Percentiles rank a stretch among this genome's conserved stretches.
Evolutionary conservation across 2,113 vertebrate species (phyloP).

Genomic region (Penelope pileata): DNA sequence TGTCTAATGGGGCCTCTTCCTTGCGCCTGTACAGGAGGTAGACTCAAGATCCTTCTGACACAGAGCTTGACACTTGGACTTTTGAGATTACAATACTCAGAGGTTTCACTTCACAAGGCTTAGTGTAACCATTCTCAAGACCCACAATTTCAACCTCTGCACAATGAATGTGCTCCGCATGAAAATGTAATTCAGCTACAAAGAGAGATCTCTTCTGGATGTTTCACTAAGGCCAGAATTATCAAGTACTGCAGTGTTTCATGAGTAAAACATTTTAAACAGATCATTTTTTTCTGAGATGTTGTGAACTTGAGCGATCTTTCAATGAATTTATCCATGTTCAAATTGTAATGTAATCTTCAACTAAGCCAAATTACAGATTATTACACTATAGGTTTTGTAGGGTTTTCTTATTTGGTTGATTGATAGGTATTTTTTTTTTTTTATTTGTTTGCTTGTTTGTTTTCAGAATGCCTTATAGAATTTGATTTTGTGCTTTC

Average conservation of each 20-base stretch:
- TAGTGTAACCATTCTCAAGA: background rate
- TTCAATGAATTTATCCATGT: background rate
- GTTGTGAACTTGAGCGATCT: background rate
- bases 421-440: background rate
- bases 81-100: background rate
- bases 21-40: background rate
- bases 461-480: background rate
- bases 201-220: background rate
- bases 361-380: background rate
- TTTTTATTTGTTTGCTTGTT: background rate
- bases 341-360: background rate
- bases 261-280: background rate
- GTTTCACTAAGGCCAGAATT: background rate
- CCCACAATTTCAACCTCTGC: background rate
- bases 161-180: background rate
- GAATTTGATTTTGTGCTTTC: rapidly evolving
- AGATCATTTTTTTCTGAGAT: background rate
- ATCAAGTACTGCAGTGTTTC: background rate
- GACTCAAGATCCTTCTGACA: background rate
- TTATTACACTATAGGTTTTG: rapidly evolving
- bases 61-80: rapidly evolving
- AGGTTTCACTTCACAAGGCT: background rate
- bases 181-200: background rate
- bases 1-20: background rate
- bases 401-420: background rate